A percentile compares a stretch with the other conserved stretches of the same genome.
These are phyloP conservation scores for Periparus ater DNA, from an alignment of 2,797 vertebrate species.

Conservation along the genomic window DNA sequence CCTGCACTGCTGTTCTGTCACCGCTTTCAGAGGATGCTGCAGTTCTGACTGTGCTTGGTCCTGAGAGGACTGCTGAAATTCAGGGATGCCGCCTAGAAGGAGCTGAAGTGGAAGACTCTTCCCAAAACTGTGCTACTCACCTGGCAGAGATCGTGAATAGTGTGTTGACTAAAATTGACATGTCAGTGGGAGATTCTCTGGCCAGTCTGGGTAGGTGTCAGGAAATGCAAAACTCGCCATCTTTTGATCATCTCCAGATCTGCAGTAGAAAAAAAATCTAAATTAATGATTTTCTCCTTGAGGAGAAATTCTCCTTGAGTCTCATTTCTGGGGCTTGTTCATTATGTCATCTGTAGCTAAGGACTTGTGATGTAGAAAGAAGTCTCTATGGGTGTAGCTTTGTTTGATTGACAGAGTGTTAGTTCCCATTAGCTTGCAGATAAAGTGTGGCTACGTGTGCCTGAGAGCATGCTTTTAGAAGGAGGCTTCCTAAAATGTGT, in stretches of 20 bases:
- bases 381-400: neutral
- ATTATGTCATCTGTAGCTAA: neutral
- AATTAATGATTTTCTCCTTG: neutral
- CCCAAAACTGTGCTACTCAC: slow-evolving; percentile 57
- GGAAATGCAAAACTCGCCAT: neutral
- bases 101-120: neutral
- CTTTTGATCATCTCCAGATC: neutral
- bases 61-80: slow-evolving; percentile 34
- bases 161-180: slow-evolving; percentile 78
- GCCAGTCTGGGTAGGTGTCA: slow-evolving; percentile 44
- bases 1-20: slow-evolving; percentile 83
- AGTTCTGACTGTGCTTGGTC: slow-evolving; percentile 81
- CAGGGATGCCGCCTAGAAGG: slow-evolving; percentile 34
- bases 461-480: neutral
- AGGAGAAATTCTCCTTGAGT: neutral
- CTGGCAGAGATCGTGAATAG: slow-evolving; percentile 81
- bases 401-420: neutral
- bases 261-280: neutral
- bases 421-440: neutral
- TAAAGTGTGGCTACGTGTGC: neutral
- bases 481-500: neutral
- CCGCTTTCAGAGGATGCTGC: slow-evolving; percentile 78
- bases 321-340: neutral
- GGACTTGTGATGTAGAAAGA: neutral
- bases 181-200: slow-evolving; percentile 62